These are phyloP conservation scores for Phoxinus phoxinus DNA, from an alignment of 2,113 vertebrate genomes.

Conservation along the genomic window DNA sequence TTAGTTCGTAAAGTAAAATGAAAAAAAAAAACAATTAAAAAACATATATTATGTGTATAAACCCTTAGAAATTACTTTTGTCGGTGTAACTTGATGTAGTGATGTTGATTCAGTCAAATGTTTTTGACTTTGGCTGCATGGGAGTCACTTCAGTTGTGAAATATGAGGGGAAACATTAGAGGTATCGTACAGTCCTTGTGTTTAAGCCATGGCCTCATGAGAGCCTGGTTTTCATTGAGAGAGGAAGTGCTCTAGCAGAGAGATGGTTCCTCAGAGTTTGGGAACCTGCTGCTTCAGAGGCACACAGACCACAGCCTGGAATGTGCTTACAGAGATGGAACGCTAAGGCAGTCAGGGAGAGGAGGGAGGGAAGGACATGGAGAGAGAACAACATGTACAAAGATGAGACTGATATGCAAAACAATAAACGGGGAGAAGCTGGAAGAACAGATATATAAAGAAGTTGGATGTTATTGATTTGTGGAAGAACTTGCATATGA, in stretches of 20 bases:
- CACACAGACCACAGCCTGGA: conserved; percentile 67
- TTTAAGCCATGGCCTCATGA: not conserved
- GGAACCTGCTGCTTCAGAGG: conserved; percentile 63
- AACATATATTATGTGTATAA: not conserved
- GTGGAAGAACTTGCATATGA: not conserved
- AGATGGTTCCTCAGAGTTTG: conserved; percentile 27
- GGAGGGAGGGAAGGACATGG: conserved; percentile 31
- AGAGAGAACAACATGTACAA: conserved; percentile 26
- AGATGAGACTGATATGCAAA: conserved; percentile 14
- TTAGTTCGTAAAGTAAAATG: too few relatives aligned
- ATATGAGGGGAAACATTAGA: not conserved
- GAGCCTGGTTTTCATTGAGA: not conserved
- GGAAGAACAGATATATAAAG: not conserved
- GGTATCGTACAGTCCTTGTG: not conserved
- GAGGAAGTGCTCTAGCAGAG: not conserved
- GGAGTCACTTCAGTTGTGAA: not conserved
- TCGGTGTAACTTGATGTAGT: not conserved
- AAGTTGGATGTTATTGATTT: conserved; percentile 37
- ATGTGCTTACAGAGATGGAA: conserved; percentile 76
- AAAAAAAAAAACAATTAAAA: not conserved
- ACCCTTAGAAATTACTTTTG: not conserved
- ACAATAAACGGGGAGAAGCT: not conserved
- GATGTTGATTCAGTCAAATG: not conserved
- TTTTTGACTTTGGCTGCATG: not conserved
- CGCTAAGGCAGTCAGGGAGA: conserved; percentile 51